Conservation (phyloP, 2,888 invertebrate genomes). For the Trichopoda pennipes region DNA sequence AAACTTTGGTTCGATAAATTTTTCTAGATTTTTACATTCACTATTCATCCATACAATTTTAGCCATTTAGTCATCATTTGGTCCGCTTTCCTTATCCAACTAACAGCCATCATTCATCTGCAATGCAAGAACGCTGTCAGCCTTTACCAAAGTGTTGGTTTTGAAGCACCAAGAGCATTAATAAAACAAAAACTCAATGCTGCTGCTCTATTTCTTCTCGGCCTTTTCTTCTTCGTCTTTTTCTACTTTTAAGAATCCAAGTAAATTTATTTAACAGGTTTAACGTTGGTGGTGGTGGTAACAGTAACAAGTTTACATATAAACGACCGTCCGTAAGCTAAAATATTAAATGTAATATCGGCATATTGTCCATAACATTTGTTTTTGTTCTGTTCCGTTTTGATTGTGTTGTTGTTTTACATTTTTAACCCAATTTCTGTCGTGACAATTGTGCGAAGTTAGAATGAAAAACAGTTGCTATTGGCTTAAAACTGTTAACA, state of each 20-base stretch:
- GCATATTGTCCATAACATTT: not conserved
- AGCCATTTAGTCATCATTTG: not conserved
- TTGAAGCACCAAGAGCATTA: slow-evolving; percentile 12
- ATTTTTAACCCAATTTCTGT: slow-evolving; percentile 38
- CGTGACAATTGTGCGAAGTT: slow-evolving; percentile 9
- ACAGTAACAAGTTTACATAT: slow-evolving; percentile 6
- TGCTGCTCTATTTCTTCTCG: slow-evolving; percentile 26
- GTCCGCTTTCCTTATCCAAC: too few species aligned
- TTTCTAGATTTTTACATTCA: not conserved
- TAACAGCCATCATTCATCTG: slow-evolving; percentile 50
- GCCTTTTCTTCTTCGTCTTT: not conserved
- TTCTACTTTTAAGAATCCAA: slow-evolving; percentile 34
- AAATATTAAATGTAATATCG: slow-evolving; percentile 16
- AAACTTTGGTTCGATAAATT: slow-evolving; percentile 40
- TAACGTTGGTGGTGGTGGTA: slow-evolving; percentile 17
- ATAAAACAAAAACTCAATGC: slow-evolving; percentile 5
- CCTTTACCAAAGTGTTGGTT: slow-evolving; percentile 46
- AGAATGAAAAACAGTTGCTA: not conserved
- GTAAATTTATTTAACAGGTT: slow-evolving; percentile 22
- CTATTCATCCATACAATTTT: slow-evolving; percentile 23
- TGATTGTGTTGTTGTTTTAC: slow-evolving; percentile 1
- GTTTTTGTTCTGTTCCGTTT: too few species aligned
- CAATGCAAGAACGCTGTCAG: slow-evolving; percentile 47
- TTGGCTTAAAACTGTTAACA: not conserved
- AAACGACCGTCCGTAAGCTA: too few species aligned